Evolutionary conservation across 1,140 invertebrate species (phyloP), one percentile per base, ranked within the genome.

Genomic region (Brachionus sp.): DNA sequence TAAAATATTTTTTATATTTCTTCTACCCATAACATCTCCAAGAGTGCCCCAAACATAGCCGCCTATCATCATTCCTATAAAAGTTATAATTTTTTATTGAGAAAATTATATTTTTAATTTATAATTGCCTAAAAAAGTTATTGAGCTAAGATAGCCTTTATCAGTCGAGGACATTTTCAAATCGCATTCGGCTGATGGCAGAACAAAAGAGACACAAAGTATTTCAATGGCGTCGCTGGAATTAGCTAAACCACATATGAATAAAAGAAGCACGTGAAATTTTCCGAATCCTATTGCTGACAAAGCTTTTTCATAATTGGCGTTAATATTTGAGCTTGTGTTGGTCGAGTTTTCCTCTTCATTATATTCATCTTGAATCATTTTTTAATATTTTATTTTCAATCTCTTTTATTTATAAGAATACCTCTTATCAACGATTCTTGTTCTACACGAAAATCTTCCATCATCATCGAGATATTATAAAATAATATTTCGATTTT

Each of bases 211-310:
- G 68, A 95, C 95, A 86, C 95, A 94, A 88, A 97, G 93, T 2
- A 89, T 86, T 90, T 96, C 95, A 92, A 97, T 95, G 90, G 96
- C 94, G 91, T 97, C 95, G 87, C 94, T 95, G 57, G 95, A 95
- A 89, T 95, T 95, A 85, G 95, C 95, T 89, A 95, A 93, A 82
- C 95, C 95, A 90, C 94, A 95, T 86, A 95, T 92, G 86, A 93
- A 91, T 89, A 97, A 90, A 86, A 95, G 91, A 86, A 94, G 91
- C 88, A 94, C 94, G 87, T 97, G 95, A 89, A 96, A 97, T 88
- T 92, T 93, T 86, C 95, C 95, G 93, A 95, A 95, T 86, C 94
- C 94, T 2, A 80, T 80, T 4, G 39, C 7, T 23, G 46, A 23
- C 50, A 80, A 35, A 39, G 62, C 62, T 29, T 80, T 66, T 66